A percentile compares a stretch with the other conserved stretches of the same genome.
Evolutionary conservation across 2,797 vertebrate genomes (phyloP).

Genomic region (Lacerta agilis): DNA sequence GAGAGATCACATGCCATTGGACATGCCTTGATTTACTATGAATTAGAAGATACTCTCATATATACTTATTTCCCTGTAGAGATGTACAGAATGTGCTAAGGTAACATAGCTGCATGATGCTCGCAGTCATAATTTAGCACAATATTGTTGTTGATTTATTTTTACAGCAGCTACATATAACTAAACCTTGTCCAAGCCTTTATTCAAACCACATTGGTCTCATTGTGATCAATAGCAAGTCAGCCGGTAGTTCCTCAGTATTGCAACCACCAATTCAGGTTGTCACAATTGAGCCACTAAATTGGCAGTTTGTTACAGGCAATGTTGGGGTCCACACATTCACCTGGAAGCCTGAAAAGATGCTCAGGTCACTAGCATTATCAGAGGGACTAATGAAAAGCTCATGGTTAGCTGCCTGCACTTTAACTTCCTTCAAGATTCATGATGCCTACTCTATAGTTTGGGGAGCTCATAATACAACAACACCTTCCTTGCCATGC

Average conservation of each 20-base stretch:
- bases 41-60: background rate
- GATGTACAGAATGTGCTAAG: background rate
- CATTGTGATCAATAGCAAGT: background rate
- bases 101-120: background rate
- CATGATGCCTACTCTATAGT: background rate
- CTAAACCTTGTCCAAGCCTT: background rate
- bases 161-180: background rate
- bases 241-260: background rate
- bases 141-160: conserved; percentile 16
- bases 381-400: background rate
- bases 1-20: background rate
- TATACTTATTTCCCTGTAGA: background rate
- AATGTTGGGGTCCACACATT: too few relatives aligned
- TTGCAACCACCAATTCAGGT: background rate
- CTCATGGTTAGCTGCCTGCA: background rate
- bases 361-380: background rate
- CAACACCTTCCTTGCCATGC: background rate
- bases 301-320: background rate
- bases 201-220: background rate
- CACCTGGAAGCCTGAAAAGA: background rate
- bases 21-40: background rate
- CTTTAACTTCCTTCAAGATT: background rate
- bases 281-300: background rate
- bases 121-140: background rate
- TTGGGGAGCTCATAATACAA: background rate